Conservation (phyloP, 2,113 vertebrate species). For the Actinemys pallida region DNA sequence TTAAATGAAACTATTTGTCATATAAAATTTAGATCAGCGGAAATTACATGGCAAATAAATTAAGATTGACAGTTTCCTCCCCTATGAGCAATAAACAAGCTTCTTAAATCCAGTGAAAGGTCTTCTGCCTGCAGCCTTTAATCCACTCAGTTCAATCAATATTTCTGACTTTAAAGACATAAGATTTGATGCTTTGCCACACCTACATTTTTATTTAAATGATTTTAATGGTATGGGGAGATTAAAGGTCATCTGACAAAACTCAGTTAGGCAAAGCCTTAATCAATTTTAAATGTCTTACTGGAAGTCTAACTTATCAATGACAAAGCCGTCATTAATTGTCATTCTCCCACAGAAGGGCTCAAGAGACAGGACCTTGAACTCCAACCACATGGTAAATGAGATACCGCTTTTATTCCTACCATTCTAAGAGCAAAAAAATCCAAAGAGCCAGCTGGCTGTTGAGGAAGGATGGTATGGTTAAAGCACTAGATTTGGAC, state of each 20-base stretch:
- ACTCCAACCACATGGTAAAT: fast-evolving
- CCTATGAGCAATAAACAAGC: constrained; percentile 50
- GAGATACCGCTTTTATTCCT: background rate
- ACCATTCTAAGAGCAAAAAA: fast-evolving
- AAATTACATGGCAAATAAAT: constrained; percentile 75
- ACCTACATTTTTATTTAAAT: background rate
- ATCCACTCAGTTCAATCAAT: constrained; percentile 51
- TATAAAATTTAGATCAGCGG: constrained; percentile 74
- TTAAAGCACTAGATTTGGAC: background rate
- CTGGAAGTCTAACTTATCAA: background rate
- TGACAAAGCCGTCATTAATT: background rate
- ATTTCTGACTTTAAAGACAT: constrained; percentile 48
- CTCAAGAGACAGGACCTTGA: background rate
- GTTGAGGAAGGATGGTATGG: background rate
- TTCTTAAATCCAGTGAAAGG: constrained; percentile 66
- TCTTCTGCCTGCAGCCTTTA: constrained; percentile 48
- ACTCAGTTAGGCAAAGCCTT: background rate
- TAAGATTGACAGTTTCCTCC: constrained; percentile 65
- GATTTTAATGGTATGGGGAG: background rate
- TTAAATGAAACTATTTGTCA: constrained; percentile 74
- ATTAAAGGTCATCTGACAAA: background rate
- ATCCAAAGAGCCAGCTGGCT: background rate
- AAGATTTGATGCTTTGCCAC: background rate
- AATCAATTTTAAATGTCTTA: background rate
- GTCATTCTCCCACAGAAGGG: background rate